These are phyloP conservation scores for Phoxinus phoxinus DNA, from an alignment of 2,113 vertebrate genomes.

Conservation along the genomic window DNA sequence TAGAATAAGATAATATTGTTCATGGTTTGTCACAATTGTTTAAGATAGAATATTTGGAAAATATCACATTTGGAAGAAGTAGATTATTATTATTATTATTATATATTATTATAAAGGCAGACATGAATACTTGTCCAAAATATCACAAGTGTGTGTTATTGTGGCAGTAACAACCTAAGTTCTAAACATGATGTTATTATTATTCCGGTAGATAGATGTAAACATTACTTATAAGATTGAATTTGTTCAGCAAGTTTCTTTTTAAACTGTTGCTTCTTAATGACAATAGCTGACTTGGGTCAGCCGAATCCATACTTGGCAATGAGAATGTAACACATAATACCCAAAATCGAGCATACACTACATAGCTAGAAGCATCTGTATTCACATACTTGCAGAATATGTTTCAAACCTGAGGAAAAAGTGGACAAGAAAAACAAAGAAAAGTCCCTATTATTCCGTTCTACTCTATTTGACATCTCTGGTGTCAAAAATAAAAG, in stretches of 20 bases:
- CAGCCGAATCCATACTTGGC: too few relatives aligned
- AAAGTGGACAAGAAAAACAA: background rate
- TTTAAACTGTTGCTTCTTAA: background rate
- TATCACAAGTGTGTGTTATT: background rate
- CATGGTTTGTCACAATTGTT: background rate
- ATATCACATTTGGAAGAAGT: background rate
- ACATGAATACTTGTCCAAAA: background rate
- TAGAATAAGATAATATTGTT: background rate
- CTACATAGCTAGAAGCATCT: background rate
- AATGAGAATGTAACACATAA: background rate
- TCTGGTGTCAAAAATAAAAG: background rate
- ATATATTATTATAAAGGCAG: background rate
- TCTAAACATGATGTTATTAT: background rate
- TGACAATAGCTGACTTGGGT: background rate
- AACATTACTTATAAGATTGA: background rate
- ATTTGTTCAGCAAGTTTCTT: background rate
- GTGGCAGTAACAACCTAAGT: background rate
- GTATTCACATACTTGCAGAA: background rate
- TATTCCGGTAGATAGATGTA: background rate
- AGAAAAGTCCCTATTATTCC: background rate
- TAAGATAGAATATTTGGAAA: background rate
- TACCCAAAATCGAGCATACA: background rate
- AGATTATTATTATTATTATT: too few relatives aligned
- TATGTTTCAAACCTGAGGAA: background rate
- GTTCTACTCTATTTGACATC: background rate